Conservation (phyloP, 2,888 invertebrate genomes). For the Drosophila affinis region DNA sequence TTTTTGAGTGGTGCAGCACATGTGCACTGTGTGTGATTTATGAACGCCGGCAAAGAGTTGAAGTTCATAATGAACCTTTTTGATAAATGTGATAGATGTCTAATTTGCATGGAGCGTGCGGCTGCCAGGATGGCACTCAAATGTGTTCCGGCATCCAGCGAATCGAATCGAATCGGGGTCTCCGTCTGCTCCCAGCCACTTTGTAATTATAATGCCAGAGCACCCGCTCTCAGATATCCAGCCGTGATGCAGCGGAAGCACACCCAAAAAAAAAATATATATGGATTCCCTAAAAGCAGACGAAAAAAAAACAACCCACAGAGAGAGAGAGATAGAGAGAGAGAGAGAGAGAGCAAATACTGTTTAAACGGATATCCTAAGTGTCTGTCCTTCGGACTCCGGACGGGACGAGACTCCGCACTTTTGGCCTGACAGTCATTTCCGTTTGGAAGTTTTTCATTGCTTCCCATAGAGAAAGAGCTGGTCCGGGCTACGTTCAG, state of each 20-base stretch:
- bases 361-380: slow-evolving; percentile 64
- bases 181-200: slow-evolving; percentile 19
- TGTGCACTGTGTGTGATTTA: slow-evolving; percentile 36
- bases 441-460: slow-evolving; percentile 58
- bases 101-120: slow-evolving; percentile 31
- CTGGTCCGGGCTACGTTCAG: too few relatives aligned
- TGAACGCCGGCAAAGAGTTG: slow-evolving; percentile 24
- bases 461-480: slow-evolving; percentile 33
- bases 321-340: slow-evolving; percentile 4
- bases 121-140: neutral
- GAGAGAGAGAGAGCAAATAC: slow-evolving; percentile 26
- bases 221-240: neutral
- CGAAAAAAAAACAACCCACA: slow-evolving; percentile 7
- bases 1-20: slow-evolving; percentile 29
- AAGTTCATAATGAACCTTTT: slow-evolving; percentile 33
- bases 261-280: neutral
- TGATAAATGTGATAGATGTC: slow-evolving; percentile 34
- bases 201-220: slow-evolving; percentile 32
- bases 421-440: slow-evolving; percentile 64
- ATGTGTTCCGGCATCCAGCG: slow-evolving; percentile 12
- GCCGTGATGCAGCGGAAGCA: slow-evolving; percentile 18
- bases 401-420: slow-evolving; percentile 39
- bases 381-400: slow-evolving; percentile 40
- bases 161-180: slow-evolving; percentile 10
- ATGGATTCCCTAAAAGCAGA: slow-evolving; percentile 14